phyloP scores from a whole-genome alignment of 2,113 vertebrate species.

The Thymallus thymallus region DNA sequence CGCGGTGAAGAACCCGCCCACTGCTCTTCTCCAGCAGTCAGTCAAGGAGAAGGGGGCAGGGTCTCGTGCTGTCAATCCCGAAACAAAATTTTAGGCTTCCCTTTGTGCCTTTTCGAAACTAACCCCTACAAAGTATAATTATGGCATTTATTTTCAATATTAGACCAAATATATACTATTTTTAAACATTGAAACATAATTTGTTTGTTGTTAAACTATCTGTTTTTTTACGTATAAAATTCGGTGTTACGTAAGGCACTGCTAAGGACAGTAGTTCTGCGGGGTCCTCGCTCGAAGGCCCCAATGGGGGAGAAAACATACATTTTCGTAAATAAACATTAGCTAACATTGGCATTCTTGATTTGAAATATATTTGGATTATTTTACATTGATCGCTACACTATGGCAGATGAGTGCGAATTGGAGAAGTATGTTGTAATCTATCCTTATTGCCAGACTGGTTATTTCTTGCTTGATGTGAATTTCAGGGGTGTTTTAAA shows the following conservation, averaged over 20 bases:
- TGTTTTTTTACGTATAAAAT: background rate
- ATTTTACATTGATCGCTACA: background rate
- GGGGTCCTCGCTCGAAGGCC: slow-evolving; percentile 53
- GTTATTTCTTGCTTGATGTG: background rate
- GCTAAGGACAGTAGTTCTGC: background rate
- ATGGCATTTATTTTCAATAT: too few species aligned
- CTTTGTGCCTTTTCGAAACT: slow-evolving; percentile 52
- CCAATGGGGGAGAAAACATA: slow-evolving; percentile 8
- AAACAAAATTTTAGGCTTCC: slow-evolving; percentile 1
- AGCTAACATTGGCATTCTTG: background rate
- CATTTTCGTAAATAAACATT: background rate
- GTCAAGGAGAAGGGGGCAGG: slow-evolving; percentile 56
- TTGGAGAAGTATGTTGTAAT: slow-evolving; percentile 66
- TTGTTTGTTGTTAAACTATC: background rate
- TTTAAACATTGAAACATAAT: background rate
- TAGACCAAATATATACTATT: background rate
- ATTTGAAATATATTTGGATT: background rate
- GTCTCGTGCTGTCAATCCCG: slow-evolving; percentile 27
- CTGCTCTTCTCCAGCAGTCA: slow-evolving; percentile 25
- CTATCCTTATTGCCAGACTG: background rate
- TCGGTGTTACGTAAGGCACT: slow-evolving; percentile 23
- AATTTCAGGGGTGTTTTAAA: background rate
- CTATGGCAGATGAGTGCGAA: slow-evolving; percentile 67
- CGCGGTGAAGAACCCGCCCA: slow-evolving; percentile 55
- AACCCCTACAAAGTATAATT: background rate